Evolutionary conservation across 1,140 invertebrate species (phyloP).

Genomic region (Lineus longissimus): DNA sequence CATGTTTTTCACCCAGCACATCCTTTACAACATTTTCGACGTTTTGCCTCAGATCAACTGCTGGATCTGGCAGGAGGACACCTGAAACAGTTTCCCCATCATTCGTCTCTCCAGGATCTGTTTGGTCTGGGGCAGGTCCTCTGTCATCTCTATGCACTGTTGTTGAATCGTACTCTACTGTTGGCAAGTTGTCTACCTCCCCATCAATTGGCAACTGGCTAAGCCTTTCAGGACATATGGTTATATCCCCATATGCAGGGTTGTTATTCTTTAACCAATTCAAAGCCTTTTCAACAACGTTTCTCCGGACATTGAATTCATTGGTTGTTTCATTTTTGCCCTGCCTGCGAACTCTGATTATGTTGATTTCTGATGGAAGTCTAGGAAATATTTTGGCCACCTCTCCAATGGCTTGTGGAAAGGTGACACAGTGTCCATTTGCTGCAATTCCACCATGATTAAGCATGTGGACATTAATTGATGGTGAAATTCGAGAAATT

Average conservation of each 20-base stretch:
- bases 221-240: neutral
- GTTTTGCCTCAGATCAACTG: neutral
- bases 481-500: neutral
- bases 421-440: slow-evolving; percentile 4
- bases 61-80: neutral
- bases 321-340: neutral
- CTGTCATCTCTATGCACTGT: neutral
- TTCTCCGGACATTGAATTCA: neutral
- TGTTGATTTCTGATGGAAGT: neutral
- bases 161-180: neutral
- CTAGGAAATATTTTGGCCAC: neutral
- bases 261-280: slow-evolving; percentile 3
- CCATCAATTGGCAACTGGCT: neutral
- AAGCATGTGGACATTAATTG: neutral
- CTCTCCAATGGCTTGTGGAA: slow-evolving; percentile 3
- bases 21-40: neutral
- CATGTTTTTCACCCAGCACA: neutral
- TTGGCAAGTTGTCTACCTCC: neutral
- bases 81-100: neutral
- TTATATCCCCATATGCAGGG: slow-evolving; percentile 9
- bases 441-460: neutral
- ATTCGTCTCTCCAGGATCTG: neutral
- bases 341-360: neutral
- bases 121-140: slow-evolving; percentile 1
- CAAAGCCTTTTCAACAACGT: neutral